Evolutionary conservation across 2,888 invertebrate species (phyloP), one percentile per base, ranked within the genome.

Genomic region (Neoascia interrupta): DNA sequence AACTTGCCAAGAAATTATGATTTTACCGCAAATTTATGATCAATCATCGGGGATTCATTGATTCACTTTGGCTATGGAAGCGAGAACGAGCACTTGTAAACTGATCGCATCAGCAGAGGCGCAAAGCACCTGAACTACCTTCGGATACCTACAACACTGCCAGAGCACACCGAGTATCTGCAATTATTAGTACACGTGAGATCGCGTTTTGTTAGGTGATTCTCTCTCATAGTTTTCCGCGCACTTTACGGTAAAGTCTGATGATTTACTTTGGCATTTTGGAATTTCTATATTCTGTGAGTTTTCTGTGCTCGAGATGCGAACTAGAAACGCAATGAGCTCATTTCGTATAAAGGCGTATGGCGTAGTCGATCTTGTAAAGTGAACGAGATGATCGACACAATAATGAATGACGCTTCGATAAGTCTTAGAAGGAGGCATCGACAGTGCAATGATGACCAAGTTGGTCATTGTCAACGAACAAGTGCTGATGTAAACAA

Each of bases 401-500:
- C n/a, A n/a, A n/a, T n/a, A n/a, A n/a, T n/a, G n/a, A n/a, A n/a
- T n/a, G n/a, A n/a, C n/a, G n/a, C n/a, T n/a, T n/a, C n/a, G n/a
- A n/a, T n/a, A 39, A 23, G 18, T 28, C 19, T 18, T 36, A 36
- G 28, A 18, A 23, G 6, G 5, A 5, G 21, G 31, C 15, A 43
- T 36, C n/a, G 26, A 43, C 41, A 36, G 4, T 19, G 36, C 26
- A 15, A 26, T 36, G 6, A 4, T 18, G 49, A 34, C 41, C 60
- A 36, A 36, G 45, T 61, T 70, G 75, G 70, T 70, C 75, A 76
- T 51, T 76, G 75, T 58, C 70, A 76, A 49, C 51, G 16, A 11
- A 66, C 49, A 51, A 49, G 0, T 19, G 23, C 36, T 47, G 60
- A 60, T 47, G 23, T 18, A 10, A 47, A 45, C 47, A 36, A 47